Conservation (phyloP, 2,888 invertebrate species). For the Parapristionchus giblindavisi region DNA sequence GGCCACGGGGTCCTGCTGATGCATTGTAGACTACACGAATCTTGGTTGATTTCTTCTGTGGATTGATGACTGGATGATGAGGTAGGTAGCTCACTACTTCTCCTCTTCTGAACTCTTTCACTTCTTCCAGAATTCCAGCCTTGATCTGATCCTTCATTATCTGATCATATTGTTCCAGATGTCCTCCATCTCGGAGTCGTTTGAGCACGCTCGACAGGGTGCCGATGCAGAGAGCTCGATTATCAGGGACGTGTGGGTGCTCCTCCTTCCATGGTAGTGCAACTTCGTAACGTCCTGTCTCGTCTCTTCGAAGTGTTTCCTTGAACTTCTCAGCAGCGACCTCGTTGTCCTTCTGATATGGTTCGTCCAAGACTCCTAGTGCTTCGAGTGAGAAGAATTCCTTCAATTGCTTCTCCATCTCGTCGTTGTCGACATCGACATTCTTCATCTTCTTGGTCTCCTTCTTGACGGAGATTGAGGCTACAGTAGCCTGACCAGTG, state of each 20-base stretch:
- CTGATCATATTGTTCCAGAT: neutral
- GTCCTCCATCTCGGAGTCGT: neutral
- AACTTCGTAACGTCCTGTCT: conserved; percentile 37
- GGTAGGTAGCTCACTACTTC: conserved; percentile 40
- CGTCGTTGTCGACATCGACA: neutral
- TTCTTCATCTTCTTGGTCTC: neutral
- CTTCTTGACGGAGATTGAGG: conserved; percentile 2
- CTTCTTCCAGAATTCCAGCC: conserved; percentile 38
- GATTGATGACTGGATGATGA: conserved; percentile 42
- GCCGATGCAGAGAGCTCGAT: neutral
- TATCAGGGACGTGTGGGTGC: neutral
- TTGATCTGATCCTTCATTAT: conserved; percentile 30
- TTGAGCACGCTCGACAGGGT: neutral
- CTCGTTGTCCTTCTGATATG: conserved; percentile 34
- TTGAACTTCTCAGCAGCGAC: conserved; percentile 31
- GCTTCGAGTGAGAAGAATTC: conserved; percentile 31
- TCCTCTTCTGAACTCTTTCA: neutral
- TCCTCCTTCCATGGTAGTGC: conserved; percentile 17
- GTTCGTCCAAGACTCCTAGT: conserved; percentile 32
- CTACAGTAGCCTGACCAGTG: conserved; percentile 11
- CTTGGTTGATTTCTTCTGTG: conserved; percentile 39
- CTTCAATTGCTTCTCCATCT: neutral
- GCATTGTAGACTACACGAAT: conserved; percentile 48
- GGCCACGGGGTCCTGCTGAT: conserved; percentile 23
- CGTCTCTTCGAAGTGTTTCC: conserved; percentile 28